These are phyloP conservation scores for Mythimna ferrago DNA, from an alignment of 2,888 invertebrate genomes.

Conservation along the genomic window DNA sequence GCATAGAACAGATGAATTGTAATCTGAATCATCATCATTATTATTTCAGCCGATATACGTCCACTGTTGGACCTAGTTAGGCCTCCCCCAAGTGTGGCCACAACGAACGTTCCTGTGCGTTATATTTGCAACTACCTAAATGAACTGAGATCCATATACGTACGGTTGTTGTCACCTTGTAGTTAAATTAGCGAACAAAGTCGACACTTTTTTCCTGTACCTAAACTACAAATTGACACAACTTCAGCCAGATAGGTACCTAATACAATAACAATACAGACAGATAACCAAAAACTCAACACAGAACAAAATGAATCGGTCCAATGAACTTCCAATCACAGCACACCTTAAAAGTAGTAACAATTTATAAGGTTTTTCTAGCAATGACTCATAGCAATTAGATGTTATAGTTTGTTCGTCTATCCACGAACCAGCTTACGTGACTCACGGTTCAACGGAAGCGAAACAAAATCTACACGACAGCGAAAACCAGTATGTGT, in stretches of 20 bases:
- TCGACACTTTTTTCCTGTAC: neutral
- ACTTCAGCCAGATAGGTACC: neutral
- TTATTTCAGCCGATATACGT: too few relatives aligned
- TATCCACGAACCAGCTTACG: slow-evolving; percentile 71
- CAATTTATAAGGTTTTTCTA: slow-evolving; percentile 65
- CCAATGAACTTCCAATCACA: slow-evolving; percentile 58
- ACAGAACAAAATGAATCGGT: slow-evolving; percentile 44
- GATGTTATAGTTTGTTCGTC: slow-evolving; percentile 75
- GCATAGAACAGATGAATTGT: neutral
- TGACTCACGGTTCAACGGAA: slow-evolving; percentile 81
- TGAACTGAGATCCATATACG: neutral
- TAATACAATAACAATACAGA: slow-evolving; percentile 15
- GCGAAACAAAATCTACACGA: slow-evolving; percentile 76
- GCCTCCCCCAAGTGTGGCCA: too few relatives aligned
- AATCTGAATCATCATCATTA: too few relatives aligned
- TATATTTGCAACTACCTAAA: neutral
- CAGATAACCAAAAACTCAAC: slow-evolving; percentile 18
- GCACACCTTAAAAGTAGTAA: slow-evolving; percentile 59
- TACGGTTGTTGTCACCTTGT: neutral
- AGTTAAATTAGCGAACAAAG: neutral
- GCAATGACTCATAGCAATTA: slow-evolving; percentile 72
- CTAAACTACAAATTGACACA: neutral
- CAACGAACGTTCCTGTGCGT: neutral
- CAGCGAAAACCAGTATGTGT: slow-evolving; percentile 69
- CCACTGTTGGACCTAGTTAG: too few relatives aligned